phyloP scores from a whole-genome alignment of 2,113 vertebrate genomes.

The Solea senegalensis region DNA sequence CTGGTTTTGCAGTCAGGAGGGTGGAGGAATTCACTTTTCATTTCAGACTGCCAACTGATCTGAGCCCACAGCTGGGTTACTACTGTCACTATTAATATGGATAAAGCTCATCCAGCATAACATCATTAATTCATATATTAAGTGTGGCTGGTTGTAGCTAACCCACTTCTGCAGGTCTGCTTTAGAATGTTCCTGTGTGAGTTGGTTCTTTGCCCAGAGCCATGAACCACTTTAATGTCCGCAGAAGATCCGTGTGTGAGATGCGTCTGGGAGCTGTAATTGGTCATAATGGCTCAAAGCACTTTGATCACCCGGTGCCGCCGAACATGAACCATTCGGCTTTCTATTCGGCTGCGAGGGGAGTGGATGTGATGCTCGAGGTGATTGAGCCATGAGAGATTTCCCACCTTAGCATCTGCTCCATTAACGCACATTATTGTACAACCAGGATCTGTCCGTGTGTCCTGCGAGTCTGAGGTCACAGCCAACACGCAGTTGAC shows the following conservation, averaged over 20 bases:
- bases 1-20: slow-evolving; percentile 9
- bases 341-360: slow-evolving; percentile 26
- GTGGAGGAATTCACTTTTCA: slow-evolving; percentile 16
- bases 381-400: not conserved
- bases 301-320: slow-evolving; percentile 4
- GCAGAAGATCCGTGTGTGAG: not conserved
- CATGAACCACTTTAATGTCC: not conserved
- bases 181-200: slow-evolving; percentile 41
- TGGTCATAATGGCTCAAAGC: slow-evolving; percentile 60
- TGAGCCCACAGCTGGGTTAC: slow-evolving; percentile 27
- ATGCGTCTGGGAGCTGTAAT: slow-evolving; percentile 19
- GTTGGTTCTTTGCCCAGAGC: slow-evolving; percentile 11
- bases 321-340: not conserved
- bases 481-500: not conserved
- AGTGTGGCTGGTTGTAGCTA: slow-evolving; percentile 18
- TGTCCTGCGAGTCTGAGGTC: not conserved
- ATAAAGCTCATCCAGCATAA: slow-evolving; percentile 38
- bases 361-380: not conserved
- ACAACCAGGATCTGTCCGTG: not conserved
- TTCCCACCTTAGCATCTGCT: not conserved
- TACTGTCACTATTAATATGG: slow-evolving; percentile 24
- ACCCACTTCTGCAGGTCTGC: slow-evolving; percentile 13
- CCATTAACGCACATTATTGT: not conserved
- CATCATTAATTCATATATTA: slow-evolving; percentile 40
- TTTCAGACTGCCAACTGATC: too few relatives aligned